Base-by-base conservation (phyloP, 2,113 vertebrate species). In the Panthera uncia region DNA sequence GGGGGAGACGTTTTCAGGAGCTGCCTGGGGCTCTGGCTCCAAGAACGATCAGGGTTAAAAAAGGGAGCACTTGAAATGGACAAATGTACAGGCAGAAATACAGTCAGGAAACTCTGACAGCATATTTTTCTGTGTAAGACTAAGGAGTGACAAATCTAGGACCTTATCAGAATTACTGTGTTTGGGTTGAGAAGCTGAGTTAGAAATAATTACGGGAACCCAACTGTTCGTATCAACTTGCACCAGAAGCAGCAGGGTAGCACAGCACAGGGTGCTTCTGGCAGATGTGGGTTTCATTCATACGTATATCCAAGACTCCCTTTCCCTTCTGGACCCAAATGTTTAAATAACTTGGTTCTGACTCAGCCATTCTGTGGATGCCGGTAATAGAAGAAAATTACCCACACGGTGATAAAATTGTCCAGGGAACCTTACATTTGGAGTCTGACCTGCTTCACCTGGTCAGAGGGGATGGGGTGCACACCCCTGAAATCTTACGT, bases 1-100 rank as follows among this genome's bases (percentile, higher is more conserved):
- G 29, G 61, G 71, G 50, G 65, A 82, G 48, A 61, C 19, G 2
- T 55, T 31, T 45, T 88, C 52, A 74, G 84, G 74, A 79, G 29
- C 48, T 45, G 2, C 83, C 41, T 19, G 5, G 78, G n/a, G 21
- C 29, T 52, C 86, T 27, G 38, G 19, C 14, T 57, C 33, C 19
- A 57, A 36, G n/a, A 21, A n/a, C 1, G 19, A 16, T 1, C 0
- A 9, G 27, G 16, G 18, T 71, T 31, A 11, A 8, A 4, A 55
- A 25, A 38, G 80, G n/a, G 27, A 31, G 41, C 23, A 0, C 52
- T 19, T 11, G 6, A 15, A 38, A 21, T 12, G 63, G 31, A 33
- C 79, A 14, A 12, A 5, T 25, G 14, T 7, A 4, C 8, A 80
- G 71, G 45, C 79, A 36, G 61, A 19, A 13, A 13, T 25, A 50